Base-by-base conservation (phyloP, 2,113 vertebrate genomes). In the Rallus limicola region DNA sequence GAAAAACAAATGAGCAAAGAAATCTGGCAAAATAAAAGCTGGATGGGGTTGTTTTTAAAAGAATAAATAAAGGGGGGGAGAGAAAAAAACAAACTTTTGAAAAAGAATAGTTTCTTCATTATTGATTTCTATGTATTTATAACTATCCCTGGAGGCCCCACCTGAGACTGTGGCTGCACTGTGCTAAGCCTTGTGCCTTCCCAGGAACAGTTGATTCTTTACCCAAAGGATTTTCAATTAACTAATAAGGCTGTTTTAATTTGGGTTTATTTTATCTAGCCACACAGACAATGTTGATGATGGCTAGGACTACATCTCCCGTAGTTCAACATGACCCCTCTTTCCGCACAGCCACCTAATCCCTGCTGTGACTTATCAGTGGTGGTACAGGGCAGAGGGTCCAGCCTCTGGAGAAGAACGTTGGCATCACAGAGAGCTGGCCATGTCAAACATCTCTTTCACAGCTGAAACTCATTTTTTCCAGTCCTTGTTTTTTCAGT, bases 1-100 rank as follows among this genome's bases (percentile, higher is more conserved):
- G 75, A 52, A 97, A 97, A 96, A 96, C 81, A 97, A 97, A 94
- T 94, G 81, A 95, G 91, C 62, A 87, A 42, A 68, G 42, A 81
- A 91, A 85, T n/a, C 91, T 31, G 69, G 64, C 64, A 71, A 82
- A 77, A 86, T 65, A 64, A 80, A 77, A 68, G 29, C 53, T 53
- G 56, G 44, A 62, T 16, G 16, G 29, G 14, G 5, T 40, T 48
- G 16, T 26, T 26, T 79, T 91, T 4, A 16, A 83, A 62, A 71
- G 44, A 46, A 46, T 18, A 26, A 5, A n/a, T 44, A 44, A 12
- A 14, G 13, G 5, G 5, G 8, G 15, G 44, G 15, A 10, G 38
- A 36, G 29, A 69, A 68, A 29, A 69, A 68, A 63, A 75, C 23
- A 59, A 56, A 84, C 29, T 86, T 86, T 65, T 25, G 5, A 69